These are phyloP conservation scores for Typhlichthys eigenmanni DNA, from an alignment of 2,797 vertebrate genomes.

Conservation along the genomic window DNA sequence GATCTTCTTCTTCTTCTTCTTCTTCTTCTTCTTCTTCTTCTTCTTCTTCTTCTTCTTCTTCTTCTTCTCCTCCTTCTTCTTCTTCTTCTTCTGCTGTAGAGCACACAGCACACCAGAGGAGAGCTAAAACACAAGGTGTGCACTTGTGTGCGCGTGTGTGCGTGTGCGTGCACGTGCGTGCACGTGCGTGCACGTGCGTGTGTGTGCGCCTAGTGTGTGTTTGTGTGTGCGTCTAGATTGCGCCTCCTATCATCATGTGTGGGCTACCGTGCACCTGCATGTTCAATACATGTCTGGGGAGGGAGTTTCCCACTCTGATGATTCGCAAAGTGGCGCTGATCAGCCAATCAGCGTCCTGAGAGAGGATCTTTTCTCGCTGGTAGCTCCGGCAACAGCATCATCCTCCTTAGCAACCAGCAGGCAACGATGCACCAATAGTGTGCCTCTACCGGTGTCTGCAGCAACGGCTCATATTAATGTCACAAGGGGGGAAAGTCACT, in stretches of 20 bases:
- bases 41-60: no score
- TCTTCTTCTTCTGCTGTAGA: no score
- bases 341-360: constrained; percentile 50
- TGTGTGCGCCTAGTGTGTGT: background rate
- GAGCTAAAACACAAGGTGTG: no score
- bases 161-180: no score
- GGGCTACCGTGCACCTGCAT: background rate
- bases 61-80: no score
- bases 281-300: background rate
- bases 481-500: background rate
- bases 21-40: no score
- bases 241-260: background rate
- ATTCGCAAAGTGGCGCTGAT: constrained; percentile 24
- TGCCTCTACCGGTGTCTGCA: background rate
- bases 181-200: no score
- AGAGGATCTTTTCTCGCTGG: constrained; percentile 47
- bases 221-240: background rate
- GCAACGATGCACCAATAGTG: constrained; percentile 17
- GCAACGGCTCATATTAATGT: background rate
- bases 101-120: background rate
- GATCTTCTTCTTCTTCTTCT: no score
- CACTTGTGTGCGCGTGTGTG: no score
- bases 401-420: constrained; percentile 52
- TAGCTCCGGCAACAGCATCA: constrained; percentile 57
- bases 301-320: background rate